phyloP scores from a whole-genome alignment of 37 sponge, comb jelly and placozoan genomes.

The Aphrocallistes beatrix region DNA sequence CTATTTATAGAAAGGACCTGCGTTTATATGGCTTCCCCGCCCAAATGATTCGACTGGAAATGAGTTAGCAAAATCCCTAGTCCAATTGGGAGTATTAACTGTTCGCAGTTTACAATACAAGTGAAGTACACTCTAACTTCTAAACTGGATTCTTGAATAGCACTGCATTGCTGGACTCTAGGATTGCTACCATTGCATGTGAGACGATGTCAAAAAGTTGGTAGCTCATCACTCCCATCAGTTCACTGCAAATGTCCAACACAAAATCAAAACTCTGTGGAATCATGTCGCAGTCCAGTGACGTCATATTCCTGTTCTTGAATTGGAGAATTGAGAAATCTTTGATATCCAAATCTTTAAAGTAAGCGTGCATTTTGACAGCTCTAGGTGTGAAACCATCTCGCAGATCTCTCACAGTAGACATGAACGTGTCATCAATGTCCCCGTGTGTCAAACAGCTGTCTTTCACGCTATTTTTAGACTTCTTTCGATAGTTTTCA shows the following conservation, averaged over 20 bases:
- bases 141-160: not conserved
- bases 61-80: too few relatives aligned
- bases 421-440: not conserved
- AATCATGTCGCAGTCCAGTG: not conserved
- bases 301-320: not conserved
- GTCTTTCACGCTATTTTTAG: not conserved
- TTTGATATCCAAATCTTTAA: not conserved
- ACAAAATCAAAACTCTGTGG: not conserved
- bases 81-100: too few relatives aligned
- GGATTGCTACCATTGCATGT: not conserved
- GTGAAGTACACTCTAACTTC: too few relatives aligned
- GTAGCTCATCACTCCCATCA: not conserved
- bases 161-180: not conserved
- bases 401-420: not conserved
- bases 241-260: not conserved
- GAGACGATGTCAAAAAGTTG: not conserved
- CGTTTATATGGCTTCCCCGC: too few relatives aligned
- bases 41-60: too few relatives aligned
- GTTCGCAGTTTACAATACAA: too few relatives aligned
- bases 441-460: not conserved
- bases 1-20: too few relatives aligned
- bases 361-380: not conserved
- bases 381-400: slow-evolving; percentile 6
- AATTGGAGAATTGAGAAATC: not conserved
- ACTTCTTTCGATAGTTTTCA: not conserved